Conservation (phyloP, 2,888 invertebrate species). For the Eledone cirrhosa region DNA sequence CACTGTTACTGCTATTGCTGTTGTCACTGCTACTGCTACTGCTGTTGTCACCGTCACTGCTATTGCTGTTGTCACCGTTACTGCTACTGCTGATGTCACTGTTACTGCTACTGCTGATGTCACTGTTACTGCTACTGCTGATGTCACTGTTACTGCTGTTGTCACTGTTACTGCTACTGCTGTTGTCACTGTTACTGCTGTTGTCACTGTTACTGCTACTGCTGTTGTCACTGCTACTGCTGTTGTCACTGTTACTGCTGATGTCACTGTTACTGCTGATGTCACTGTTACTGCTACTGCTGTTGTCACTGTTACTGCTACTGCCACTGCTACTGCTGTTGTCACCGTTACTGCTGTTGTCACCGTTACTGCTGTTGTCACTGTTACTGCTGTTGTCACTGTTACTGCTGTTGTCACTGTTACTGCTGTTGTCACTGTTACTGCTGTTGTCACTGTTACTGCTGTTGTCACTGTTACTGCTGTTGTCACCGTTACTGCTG, state of each 20-base stretch:
- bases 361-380: constrained; percentile 5
- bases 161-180: constrained; percentile 8
- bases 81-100: no score
- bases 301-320: constrained; percentile 13
- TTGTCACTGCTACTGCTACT: neutral
- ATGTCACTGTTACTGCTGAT: constrained; percentile 1
- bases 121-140: no score
- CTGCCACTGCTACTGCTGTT: constrained; percentile 13
- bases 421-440: neutral
- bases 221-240: neutral
- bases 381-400: constrained; percentile 6
- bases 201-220: constrained; percentile 13
- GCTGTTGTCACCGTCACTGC: constrained; percentile 1
- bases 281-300: constrained; percentile 13
- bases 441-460: constrained; percentile 13
- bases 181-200: constrained; percentile 13
- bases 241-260: constrained; percentile 13
- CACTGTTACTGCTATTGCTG: constrained; percentile 4
- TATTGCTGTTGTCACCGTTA: constrained; percentile 13
- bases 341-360: constrained; percentile 13
- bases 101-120: no score
- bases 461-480: constrained; percentile 13
- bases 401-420: neutral
- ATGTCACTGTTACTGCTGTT: constrained; percentile 13
- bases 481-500: no score